A percentile compares a stretch with the other conserved stretches of the same genome.
These are phyloP conservation scores for Iphiclides podalirius DNA, from an alignment of 2,888 invertebrate genomes.

Conservation along the genomic window DNA sequence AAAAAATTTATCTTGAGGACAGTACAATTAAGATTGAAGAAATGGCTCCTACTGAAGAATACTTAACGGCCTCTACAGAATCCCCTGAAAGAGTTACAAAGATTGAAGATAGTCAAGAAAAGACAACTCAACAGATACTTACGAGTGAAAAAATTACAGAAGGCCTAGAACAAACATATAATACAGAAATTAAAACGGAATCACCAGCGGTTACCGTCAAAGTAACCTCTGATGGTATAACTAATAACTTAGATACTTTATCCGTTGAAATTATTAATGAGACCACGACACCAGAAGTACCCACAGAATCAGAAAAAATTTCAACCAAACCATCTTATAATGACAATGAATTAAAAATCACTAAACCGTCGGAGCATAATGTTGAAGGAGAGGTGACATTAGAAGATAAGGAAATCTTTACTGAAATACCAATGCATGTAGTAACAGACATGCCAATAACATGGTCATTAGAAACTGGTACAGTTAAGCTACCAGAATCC, in stretches of 20 bases:
- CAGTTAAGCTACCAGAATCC: conserved; percentile 8
- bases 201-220: neutral
- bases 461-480: neutral
- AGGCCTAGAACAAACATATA: neutral
- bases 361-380: neutral
- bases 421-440: conserved; percentile 2
- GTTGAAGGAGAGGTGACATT: neutral
- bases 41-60: conserved; percentile 16
- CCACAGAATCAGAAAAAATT: neutral
- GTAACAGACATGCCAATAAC: neutral
- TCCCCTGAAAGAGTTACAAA: conserved; percentile 23
- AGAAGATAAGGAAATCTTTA: neutral
- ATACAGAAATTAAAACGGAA: conserved; percentile 1
- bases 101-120: conserved; percentile 17
- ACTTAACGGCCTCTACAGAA: conserved; percentile 24
- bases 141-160: conserved; percentile 18
- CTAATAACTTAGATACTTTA: neutral
- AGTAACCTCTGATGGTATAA: neutral
- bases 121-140: conserved; percentile 21
- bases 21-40: conserved; percentile 9
- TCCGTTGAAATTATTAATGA: neutral
- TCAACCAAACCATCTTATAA: conserved; percentile 6
- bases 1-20: conserved; percentile 1
- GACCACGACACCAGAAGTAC: conserved; percentile 5
- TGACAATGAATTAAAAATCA: conserved; percentile 7